phyloP scores from a whole-genome alignment of 1,140 invertebrate species.

The Aleiodes sp. region DNA sequence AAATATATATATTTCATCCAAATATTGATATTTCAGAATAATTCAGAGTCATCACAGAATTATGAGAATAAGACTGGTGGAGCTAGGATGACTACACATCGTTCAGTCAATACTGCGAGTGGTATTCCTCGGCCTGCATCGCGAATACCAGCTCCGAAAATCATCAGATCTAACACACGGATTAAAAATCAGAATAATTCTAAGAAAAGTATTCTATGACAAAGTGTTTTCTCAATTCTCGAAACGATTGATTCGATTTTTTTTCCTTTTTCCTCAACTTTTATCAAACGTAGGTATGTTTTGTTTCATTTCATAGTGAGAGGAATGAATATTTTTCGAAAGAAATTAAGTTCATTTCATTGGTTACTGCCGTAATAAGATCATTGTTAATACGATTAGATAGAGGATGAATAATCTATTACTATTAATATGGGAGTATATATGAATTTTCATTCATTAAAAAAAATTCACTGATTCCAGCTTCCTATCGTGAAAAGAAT shows the following conservation, averaged over 20 bases:
- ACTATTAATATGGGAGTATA: too few relatives aligned
- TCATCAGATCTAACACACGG: conserved; percentile 38
- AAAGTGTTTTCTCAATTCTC: neutral
- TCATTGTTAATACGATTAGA: too few relatives aligned
- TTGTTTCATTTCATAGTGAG: too few relatives aligned
- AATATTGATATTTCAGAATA: neutral
- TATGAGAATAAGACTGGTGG: conserved; percentile 26
- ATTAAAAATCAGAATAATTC: neutral
- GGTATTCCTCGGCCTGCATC: conserved; percentile 61
- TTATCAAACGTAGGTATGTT: neutral
- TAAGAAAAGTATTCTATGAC: neutral
- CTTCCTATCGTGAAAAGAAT: neutral
- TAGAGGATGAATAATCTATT: too few relatives aligned
- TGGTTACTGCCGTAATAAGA: too few relatives aligned
- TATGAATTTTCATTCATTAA: too few relatives aligned
- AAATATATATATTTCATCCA: neutral
- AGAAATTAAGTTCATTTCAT: too few relatives aligned
- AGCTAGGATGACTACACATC: conserved; percentile 53
- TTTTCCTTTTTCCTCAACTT: neutral
- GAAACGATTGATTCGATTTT: neutral
- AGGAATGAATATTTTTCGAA: too few relatives aligned
- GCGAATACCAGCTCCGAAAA: conserved; percentile 53
- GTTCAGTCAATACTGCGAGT: conserved; percentile 45
- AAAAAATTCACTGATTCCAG: too few relatives aligned
- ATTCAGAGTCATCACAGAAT: neutral